Base-by-base conservation (phyloP, 1,140 invertebrate species). In the Hydropsyche tenuis region DNA sequence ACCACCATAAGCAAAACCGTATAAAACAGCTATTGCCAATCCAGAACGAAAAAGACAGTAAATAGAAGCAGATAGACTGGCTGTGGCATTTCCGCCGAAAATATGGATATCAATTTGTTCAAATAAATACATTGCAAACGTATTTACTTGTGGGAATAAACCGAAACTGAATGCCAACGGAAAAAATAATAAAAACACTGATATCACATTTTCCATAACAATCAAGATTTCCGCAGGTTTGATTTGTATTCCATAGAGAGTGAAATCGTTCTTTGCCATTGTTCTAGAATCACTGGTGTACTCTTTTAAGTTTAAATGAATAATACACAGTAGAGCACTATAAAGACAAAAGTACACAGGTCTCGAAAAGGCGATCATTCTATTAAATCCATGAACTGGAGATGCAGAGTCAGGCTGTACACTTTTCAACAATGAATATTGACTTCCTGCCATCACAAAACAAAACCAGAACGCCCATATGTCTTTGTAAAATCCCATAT, bases 361-460 rank as follows among this genome's bases (percentile, higher is more conserved):
- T 72, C 97, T 88, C 0, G 92, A 94, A 79, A 97, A 98, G 25
- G 96, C 92, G 22, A 99, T 95, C 69, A 99, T 91, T 78, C 95
- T 91, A 84, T 99, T 99, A 81, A 97, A 99, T 1, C 98, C 97
- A 83, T 99, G 97, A 14, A 97, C 97, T 0, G 98, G 97, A 3
- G 97, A 99, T 0, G 97, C 93, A 0, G 97, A 96, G 85, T 99
- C 98, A 0, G 98, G 98, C 81, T 99, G 98, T 2, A 99, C 98
- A 83, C 96, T 98, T 85, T 99, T 99, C 14, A 99, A 85, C 60
- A 99, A 85, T 0, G 97, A 99, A 83, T 99, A 99, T 82, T 99
- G 97, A 81, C 96, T 97, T 9, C 96, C 92, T 11, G 97, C 97
- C 53, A 99, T 96, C 22, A 99, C 94, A 78, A 98, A 95, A 85